These are phyloP conservation scores for Uria lomvia DNA, from an alignment of 2,113 vertebrate species.

Conservation along the genomic window DNA sequence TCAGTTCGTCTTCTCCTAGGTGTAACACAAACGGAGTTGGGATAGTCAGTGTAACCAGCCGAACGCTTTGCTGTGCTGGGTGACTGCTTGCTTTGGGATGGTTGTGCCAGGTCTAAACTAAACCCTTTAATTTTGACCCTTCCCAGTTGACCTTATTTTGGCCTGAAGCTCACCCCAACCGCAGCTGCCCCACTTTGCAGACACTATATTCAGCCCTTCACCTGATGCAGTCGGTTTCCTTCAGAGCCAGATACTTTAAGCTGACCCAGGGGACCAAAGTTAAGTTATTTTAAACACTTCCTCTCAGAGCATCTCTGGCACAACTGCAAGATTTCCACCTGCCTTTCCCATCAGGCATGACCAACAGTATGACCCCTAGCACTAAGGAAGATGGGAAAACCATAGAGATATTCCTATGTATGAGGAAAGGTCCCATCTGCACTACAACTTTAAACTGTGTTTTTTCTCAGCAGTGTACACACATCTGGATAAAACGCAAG, in stretches of 20 bases:
- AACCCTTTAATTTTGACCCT: neutral
- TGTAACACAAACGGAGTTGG: neutral
- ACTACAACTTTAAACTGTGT: neutral
- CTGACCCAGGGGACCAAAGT: neutral
- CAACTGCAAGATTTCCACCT: neutral
- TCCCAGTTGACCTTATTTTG: neutral
- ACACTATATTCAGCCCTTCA: neutral
- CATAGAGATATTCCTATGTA: neutral
- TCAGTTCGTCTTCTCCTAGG: neutral
- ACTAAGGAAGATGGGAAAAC: neutral
- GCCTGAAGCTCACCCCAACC: neutral
- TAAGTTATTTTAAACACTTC: constrained; percentile 52
- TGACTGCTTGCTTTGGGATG: neutral
- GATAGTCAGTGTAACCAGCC: neutral
- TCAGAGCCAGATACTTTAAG: neutral
- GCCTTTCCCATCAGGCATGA: constrained; percentile 3
- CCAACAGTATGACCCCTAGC: neutral
- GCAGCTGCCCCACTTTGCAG: neutral
- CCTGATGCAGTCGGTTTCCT: neutral
- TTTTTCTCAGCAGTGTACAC: neutral
- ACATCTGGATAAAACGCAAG: neutral
- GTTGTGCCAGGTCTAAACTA: neutral
- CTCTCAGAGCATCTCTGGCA: constrained; percentile 12
- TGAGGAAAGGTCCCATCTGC: neutral
- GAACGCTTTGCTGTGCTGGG: neutral